Percentiles rank a stretch among this genome's conserved stretches.
Conservation (phyloP, 2,888 invertebrate genomes). For the Epinotia brunnichana region DNA sequence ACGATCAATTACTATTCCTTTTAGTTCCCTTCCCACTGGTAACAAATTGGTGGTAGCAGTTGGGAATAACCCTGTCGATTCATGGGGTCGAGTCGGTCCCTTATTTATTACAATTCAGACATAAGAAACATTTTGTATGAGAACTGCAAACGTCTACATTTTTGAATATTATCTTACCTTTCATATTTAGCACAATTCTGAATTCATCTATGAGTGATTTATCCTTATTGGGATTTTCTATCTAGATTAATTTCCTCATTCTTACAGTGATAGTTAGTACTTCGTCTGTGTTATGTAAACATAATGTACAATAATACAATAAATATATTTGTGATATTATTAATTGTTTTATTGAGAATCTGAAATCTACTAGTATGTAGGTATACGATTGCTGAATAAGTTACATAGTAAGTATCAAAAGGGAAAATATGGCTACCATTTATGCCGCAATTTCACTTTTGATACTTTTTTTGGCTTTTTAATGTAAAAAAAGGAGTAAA, state of each 20-base stretch:
- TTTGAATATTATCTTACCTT: constrained; percentile 50
- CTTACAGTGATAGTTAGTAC: constrained; percentile 71
- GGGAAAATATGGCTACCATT: too few species aligned
- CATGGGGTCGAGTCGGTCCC: too few species aligned
- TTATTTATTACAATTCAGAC: not conserved
- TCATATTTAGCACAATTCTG: constrained; percentile 65
- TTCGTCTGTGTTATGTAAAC: constrained; percentile 76
- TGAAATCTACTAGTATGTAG: too few species aligned
- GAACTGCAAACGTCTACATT: not conserved
- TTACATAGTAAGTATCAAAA: too few species aligned
- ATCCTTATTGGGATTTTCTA: constrained; percentile 69
- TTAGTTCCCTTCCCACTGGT: too few species aligned
- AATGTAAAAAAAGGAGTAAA: too few species aligned
- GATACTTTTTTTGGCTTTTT: too few species aligned
- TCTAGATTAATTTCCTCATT: constrained; percentile 58
- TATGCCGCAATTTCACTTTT: too few species aligned
- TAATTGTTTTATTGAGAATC: constrained; percentile 47
- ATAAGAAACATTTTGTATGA: not conserved
- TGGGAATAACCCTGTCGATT: too few species aligned
- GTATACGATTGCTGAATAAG: too few species aligned
- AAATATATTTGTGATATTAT: constrained; percentile 80
- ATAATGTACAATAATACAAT: constrained; percentile 79
- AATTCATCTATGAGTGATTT: constrained; percentile 55
- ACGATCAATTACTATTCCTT: too few species aligned
- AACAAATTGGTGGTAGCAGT: too few species aligned